Conservation (phyloP, 1,140 invertebrate species). For the Tetragnatha versicolor region DNA sequence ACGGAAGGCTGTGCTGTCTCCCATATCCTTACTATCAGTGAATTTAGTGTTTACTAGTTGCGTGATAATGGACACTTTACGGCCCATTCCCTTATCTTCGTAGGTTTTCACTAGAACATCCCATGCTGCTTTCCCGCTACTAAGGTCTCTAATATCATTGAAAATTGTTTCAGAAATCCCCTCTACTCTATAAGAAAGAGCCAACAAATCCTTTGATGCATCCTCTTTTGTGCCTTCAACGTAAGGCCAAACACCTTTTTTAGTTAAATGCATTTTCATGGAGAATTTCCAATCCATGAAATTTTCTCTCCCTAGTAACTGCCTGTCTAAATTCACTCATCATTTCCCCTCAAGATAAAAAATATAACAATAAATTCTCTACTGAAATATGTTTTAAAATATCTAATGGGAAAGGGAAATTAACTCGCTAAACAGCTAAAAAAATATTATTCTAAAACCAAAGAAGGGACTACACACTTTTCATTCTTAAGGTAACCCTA, state of each 20-base stretch:
- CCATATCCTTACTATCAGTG: conserved; percentile 3
- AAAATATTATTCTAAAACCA: too few species aligned
- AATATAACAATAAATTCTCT: too few species aligned
- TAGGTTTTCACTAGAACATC: background rate
- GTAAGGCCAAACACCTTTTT: background rate
- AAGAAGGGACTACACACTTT: too few species aligned
- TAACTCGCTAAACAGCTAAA: too few species aligned
- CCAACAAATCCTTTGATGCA: background rate
- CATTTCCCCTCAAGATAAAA: too few species aligned
- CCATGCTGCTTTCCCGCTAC: conserved; percentile 2
- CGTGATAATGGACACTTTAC: too few species aligned
- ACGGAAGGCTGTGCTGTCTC: too few species aligned
- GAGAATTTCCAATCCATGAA: conserved; percentile 20
- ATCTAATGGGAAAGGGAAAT: too few species aligned
- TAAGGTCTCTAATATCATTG: conserved; percentile 13
- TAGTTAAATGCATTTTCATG: conserved; percentile 31
- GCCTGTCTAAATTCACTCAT: background rate
- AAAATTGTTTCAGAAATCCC: conserved; percentile 14
- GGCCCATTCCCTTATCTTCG: too few species aligned
- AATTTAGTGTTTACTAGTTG: too few species aligned
- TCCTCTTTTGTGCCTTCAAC: background rate
- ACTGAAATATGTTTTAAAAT: too few species aligned
- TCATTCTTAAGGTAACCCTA: too few species aligned
- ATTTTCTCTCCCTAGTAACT: conserved; percentile 3
- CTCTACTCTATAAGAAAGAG: conserved; percentile 23